Evolutionary conservation across 37 sponge, comb jelly and placozoan genomes (phyloP).

Genomic region (Halisarca cf. caerulea): DNA sequence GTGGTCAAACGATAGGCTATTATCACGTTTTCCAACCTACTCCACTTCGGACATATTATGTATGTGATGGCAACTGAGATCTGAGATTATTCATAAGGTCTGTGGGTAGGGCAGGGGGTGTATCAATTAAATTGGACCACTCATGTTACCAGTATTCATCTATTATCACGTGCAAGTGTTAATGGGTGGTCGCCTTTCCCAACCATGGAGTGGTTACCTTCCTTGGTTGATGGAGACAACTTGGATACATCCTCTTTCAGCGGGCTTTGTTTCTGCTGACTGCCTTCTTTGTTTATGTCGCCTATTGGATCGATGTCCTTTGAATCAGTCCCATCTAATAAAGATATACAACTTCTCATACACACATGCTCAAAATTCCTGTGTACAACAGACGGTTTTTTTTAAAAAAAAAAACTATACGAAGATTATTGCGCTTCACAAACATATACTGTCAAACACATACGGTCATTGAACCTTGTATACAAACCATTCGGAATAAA

Average conservation of each 20-base stretch:
- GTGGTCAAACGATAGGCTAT: neutral
- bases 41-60: too few species aligned
- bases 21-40: constrained; percentile 1
- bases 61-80: too few species aligned
- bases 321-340: neutral
- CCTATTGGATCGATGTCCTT: constrained; percentile 3
- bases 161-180: constrained; percentile 19
- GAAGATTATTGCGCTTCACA: too few species aligned
- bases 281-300: neutral
- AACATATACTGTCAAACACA: too few species aligned
- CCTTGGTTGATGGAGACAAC: neutral
- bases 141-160: constrained; percentile 14
- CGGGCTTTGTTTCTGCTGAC: neutral
- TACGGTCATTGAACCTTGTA: too few species aligned
- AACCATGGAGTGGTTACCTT: constrained; percentile 2
- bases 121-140: constrained; percentile 27
- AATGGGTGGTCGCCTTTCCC: constrained; percentile 1
- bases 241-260: neutral
- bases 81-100: neutral
- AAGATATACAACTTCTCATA: too few species aligned
- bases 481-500: too few species aligned
- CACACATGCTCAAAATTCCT: too few species aligned
- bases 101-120: constrained; percentile 13
- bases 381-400: too few species aligned
- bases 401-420: too few species aligned